Conservation (phyloP, 1,140 invertebrate genomes). For the Drosophila santomea region DNA sequence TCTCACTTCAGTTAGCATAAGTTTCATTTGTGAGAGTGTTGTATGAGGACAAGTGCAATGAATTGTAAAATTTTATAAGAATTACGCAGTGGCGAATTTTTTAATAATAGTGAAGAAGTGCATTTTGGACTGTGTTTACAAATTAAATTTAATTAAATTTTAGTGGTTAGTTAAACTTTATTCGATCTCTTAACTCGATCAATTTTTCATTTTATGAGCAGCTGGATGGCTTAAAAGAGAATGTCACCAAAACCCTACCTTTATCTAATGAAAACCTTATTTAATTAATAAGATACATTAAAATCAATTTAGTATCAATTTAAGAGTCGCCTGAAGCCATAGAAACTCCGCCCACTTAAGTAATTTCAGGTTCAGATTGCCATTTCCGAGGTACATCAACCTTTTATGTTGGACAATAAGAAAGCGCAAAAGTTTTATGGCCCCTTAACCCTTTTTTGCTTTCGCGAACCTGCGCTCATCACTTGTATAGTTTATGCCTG, state of each 20-base stretch:
- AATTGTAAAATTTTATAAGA: constrained; percentile 66
- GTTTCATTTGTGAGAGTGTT: neutral
- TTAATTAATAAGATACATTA: constrained; percentile 66
- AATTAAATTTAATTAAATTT: neutral
- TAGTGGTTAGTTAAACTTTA: neutral
- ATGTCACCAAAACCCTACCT: constrained; percentile 7
- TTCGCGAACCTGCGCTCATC: constrained; percentile 33
- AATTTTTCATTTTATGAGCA: neutral
- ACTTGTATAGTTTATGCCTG: constrained; percentile 66
- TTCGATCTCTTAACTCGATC: neutral
- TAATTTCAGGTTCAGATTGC: neutral
- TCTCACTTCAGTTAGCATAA: neutral
- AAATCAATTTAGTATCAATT: constrained; percentile 62
- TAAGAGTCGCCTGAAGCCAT: constrained; percentile 38
- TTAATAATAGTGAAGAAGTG: too few relatives aligned
- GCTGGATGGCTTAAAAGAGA: neutral
- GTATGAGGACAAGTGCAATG: constrained; percentile 30
- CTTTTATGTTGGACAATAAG: constrained; percentile 61
- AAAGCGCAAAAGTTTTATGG: constrained; percentile 64
- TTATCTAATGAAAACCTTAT: constrained; percentile 51
- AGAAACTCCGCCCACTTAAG: neutral
- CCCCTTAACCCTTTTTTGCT: constrained; percentile 54
- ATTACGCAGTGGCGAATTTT: neutral
- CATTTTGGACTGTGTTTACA: neutral
- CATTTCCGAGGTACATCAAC: constrained; percentile 45